Evolutionary conservation across 2,888 invertebrate species (phyloP).

Genomic region (Cacoxenus indagator): DNA sequence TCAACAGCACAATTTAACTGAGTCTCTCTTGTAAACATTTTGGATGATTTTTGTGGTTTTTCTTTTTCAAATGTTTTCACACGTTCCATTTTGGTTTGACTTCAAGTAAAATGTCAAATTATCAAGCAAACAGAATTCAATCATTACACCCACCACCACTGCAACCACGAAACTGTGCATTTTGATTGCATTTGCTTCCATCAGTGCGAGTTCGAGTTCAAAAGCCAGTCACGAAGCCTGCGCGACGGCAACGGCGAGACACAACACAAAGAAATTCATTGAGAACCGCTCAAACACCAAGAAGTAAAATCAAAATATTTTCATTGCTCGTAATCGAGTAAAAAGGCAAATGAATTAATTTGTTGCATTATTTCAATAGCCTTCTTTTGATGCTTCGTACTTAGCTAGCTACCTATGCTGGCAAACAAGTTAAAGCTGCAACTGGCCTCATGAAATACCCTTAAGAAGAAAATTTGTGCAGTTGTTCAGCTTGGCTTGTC

Average conservation of each 20-base stretch:
- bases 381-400: neutral
- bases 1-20: slow-evolving; percentile 37
- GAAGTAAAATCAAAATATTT: neutral
- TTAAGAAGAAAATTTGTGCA: neutral
- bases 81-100: slow-evolving; percentile 57
- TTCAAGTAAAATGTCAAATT: slow-evolving; percentile 54
- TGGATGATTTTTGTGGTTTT: neutral
- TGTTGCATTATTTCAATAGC: neutral
- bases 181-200: neutral
- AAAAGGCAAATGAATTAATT: neutral
- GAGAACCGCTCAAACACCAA: neutral
- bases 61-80: slow-evolving; percentile 37
- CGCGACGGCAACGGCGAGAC: neutral
- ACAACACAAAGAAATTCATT: neutral
- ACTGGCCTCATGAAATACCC: too few species aligned
- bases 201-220: slow-evolving; percentile 7
- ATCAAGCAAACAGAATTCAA: slow-evolving; percentile 42
- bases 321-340: neutral
- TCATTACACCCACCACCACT: slow-evolving; percentile 50
- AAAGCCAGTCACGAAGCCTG: neutral
- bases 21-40: slow-evolving; percentile 22
- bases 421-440: neutral
- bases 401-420: neutral
- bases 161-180: neutral
- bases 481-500: neutral